Base-by-base conservation (phyloP, 2,113 vertebrate species). In the Callospermophilus lateralis region DNA sequence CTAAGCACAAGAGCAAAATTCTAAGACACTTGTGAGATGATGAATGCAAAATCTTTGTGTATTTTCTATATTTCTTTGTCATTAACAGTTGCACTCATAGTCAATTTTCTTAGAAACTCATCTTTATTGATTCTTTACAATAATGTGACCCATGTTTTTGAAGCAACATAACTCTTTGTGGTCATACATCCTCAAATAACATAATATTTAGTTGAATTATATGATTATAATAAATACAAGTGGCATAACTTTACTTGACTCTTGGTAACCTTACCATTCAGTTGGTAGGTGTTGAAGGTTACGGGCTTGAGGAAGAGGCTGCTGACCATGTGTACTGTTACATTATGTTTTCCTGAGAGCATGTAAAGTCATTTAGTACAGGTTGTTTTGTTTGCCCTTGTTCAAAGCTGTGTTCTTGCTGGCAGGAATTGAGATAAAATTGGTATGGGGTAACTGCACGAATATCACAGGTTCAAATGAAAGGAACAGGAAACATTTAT, bases 51-150 rank as follows among this genome's bases (percentile, higher is more conserved):
- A 45, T 87, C 6, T 45, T 79, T 87, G 30, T 79, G 26, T 89
- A 53, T 92, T 96, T 95, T 95, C 81, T 78, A n/a, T 80, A 63
- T 32, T 72, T 90, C 13, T 20, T 9, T 89, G 48, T 63, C 37
- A 87, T 78, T 93, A 84, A 58, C 4, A 72, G 30, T 94, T 89
- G 19, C 34, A 9, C 45, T 45, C 45, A 45, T 45, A 81, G 42
- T 45, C 86, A 28, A 84, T 83, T 87, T 90, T 93, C 55, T 81
- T 93, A 72, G 30, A 2, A 67, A 63, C 30, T 90, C 26, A 83
- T 73, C 22, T 78, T 67, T 92, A 89, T 26, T 89, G 37, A 77
- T 53, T 86, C 34, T 63, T 87, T 68, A 65, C 93, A 90, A 78
- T 26, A 73, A 78, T 83, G 90, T 45, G 45, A 53, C 53, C 26